Evolutionary conservation across 2,113 vertebrate genomes (phyloP), one percentile per base, ranked within the genome.

Genomic region (Chlorodrepanis virens): DNA sequence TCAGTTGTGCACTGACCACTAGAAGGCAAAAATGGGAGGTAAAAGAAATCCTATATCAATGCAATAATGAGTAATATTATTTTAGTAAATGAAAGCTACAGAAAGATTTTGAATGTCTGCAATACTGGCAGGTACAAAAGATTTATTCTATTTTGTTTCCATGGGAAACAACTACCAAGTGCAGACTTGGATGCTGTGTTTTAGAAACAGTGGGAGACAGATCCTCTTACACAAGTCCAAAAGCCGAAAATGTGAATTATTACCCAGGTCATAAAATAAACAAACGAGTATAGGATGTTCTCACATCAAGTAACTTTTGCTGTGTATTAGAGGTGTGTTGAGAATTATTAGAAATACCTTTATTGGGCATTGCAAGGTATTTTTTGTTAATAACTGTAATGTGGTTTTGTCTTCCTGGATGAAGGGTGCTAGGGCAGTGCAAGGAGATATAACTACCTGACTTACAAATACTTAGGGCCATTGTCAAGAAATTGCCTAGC

Each of bases 21-120:
- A 78, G 85, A 94, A 95, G 79, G 71, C 83, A 95, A 96, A 96
- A 92, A 83, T 18, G 37, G 24, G 42, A 85, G 35, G 64, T 37
- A 69, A 84, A 96, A 53, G 11, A 87, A 83, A 84, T 75, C 12
- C 23, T 45, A 2, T 53, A 31, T 19, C 21, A 72, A 27, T 5
- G 2, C 33, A 56, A 67, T 54, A 86, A 33, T 47, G 28, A 53
- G 37, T 56, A 64, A 39, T 60, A 57, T 42, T 70, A 57, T 77
- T 64, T 75, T 40, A 40, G 12, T 56, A 90, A 83, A 59, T 80
- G 61, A 75, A 68, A 83, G 40, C 44, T 84, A 42, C 6, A 72
- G 69, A 83, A 82, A 17, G 39, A 16, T 50, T 90, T 82, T 61
- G n/a, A 87, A 60, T 69, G 53, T 61, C 76, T 96, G 86, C 60